These are phyloP conservation scores for Himalopsyche tibetana DNA, from an alignment of 2,888 invertebrate genomes.

Conservation along the genomic window DNA sequence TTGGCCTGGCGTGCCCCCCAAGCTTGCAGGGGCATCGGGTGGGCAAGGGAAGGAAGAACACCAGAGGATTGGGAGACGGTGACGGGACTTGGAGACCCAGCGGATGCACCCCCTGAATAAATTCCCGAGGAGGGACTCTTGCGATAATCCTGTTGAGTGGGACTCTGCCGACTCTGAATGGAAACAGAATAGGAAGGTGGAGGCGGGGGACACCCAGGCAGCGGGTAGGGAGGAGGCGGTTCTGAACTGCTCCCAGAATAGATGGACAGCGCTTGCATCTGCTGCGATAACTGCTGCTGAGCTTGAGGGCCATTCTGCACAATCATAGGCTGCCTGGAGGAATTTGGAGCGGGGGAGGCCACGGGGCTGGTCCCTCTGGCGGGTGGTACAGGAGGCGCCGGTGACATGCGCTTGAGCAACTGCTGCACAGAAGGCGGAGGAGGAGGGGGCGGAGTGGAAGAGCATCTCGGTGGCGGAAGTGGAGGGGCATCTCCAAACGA, in stretches of 20 bases:
- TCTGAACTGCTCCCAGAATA: conserved; percentile 81
- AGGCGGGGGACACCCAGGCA: conserved; percentile 82
- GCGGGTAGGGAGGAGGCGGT: conserved; percentile 83
- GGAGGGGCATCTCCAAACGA: conserved; percentile 83
- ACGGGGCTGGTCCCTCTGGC: conserved; percentile 87
- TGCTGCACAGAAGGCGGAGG: conserved; percentile 81
- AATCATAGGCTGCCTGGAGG: conserved; percentile 83
- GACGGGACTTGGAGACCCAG: conserved; percentile 90
- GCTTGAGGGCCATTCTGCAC: conserved; percentile 88
- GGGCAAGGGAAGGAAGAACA: conserved; percentile 81
- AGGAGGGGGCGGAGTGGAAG: conserved; percentile 81
- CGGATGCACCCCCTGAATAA: conserved; percentile 89
- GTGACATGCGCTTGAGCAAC: conserved; percentile 80
- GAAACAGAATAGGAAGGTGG: conserved; percentile 91
- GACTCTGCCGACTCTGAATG: conserved; percentile 91
- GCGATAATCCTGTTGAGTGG: conserved; percentile 87
- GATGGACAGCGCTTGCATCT: conserved; percentile 90
- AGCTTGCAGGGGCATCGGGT: conserved; percentile 89
- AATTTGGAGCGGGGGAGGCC: conserved; percentile 71
- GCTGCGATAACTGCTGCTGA: conserved; percentile 91
- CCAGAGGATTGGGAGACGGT: conserved; percentile 82
- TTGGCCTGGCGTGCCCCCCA: conserved; percentile 92
- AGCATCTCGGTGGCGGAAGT: conserved; percentile 85
- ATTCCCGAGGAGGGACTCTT: conserved; percentile 92
- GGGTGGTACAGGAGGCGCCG: conserved; percentile 79